Evolutionary conservation across 2,888 invertebrate genomes (phyloP), one percentile per base, ranked within the genome.

Genomic region (Lepidonotus clava): DNA sequence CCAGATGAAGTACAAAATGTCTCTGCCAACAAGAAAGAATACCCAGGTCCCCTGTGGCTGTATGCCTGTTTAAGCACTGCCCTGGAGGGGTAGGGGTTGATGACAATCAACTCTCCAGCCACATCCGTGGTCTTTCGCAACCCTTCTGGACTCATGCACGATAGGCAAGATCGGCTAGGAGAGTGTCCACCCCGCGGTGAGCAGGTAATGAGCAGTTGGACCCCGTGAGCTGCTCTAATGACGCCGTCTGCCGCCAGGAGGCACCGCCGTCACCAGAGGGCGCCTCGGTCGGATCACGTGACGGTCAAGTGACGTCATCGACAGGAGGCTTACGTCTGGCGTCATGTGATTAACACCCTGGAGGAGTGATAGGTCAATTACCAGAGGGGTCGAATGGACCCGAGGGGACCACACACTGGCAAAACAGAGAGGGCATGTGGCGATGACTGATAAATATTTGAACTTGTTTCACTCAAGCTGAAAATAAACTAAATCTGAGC

Each of bases 291-390:
- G 61, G 61, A 61, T 61, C 61, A 61, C 61, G 28, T 61, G 61
- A 61, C 61, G 21, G 61, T 11, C 28, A 28, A 24, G 21, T 76
- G 76, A 76, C 76, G 76, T 76, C 76, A 76, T 28, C 76, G 36
- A 76, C 76, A 76, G 76, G n/a, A 38, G 36, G 36, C 38, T 76
- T 76, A 76, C 76, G 40, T 76, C 76, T 1, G 2, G 61, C 34
- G 76, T 40, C 76, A 38, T 40, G 76, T 76, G 76, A 76, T 76
- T 76, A 76, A 40, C 38, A 76, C 76, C 38, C 67, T 18, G 38
- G 40, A 40, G 76, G n/a, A 76, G 36, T 11, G 76, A 76, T 76
- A 76, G 38, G 76, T 40, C 76, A 76, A 76, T 76, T 76, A 76
- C 14, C n/a, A 11, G 24, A 28, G 28, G 61, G 14, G 18, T 61